Evolutionary conservation across 2,888 invertebrate genomes (phyloP).

Genomic region (Oxystoma pomonae): DNA sequence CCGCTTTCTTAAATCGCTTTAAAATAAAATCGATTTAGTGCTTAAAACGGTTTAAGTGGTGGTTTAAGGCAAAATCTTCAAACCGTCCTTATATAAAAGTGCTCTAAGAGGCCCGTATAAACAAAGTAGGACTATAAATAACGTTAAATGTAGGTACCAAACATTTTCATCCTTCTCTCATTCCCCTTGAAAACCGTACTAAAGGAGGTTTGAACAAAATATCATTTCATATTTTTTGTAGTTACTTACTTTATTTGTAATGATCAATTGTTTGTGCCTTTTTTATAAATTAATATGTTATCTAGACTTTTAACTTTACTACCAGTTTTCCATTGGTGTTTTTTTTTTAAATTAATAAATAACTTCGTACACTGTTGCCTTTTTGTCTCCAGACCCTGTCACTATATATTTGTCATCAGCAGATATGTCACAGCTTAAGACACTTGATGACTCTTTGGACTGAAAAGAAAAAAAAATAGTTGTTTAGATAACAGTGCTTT

Average conservation of each 20-base stretch:
- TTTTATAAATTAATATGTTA: slow-evolving; percentile 6
- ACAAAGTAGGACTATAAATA: no score
- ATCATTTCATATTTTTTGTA: not conserved
- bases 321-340: not conserved
- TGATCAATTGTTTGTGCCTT: slow-evolving; percentile 10
- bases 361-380: slow-evolving; percentile 96
- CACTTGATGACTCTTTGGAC: slow-evolving; percentile 96
- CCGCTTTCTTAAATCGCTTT: no score
- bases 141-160: no score
- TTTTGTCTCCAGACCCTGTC: slow-evolving; percentile 97
- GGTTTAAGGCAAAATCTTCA: no score
- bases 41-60: no score
- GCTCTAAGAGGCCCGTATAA: no score
- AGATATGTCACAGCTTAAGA: slow-evolving; percentile 97
- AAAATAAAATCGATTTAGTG: no score
- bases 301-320: not conserved
- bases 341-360: slow-evolving; percentile 64
- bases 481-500: no score
- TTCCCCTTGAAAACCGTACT: no score
- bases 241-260: not conserved
- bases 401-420: slow-evolving; percentile 97
- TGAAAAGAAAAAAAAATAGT: slow-evolving; percentile 54
- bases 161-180: no score
- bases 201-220: no score
- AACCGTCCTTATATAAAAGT: no score